Percentiles rank a stretch among this genome's conserved stretches.
phyloP scores from a whole-genome alignment of 2,797 vertebrate genomes.

The Lindbergichthys nudifrons region DNA sequence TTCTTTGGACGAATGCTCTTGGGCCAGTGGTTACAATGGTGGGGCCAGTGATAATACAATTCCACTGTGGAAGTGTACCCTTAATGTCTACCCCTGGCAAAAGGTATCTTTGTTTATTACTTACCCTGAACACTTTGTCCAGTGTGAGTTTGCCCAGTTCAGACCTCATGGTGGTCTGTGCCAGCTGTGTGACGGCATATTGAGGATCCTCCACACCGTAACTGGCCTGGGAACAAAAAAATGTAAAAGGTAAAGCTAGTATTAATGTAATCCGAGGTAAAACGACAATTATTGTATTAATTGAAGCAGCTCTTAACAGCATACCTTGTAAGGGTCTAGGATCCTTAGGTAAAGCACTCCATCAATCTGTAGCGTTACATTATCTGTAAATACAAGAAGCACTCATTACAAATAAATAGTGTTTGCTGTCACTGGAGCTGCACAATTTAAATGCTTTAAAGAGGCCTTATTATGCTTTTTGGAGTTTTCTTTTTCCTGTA shows the following conservation, averaged over 20 bases:
- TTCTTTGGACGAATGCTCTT: too few species aligned
- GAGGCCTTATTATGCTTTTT: too few species aligned
- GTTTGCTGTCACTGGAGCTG: too few species aligned
- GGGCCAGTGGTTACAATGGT: too few species aligned
- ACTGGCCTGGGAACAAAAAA: conserved; percentile 87
- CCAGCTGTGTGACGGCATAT: conserved; percentile 96
- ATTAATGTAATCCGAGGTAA: background rate
- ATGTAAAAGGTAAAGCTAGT: background rate
- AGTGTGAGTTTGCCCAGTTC: conserved; percentile 96
- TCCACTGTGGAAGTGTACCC: too few species aligned
- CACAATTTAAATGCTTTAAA: too few species aligned
- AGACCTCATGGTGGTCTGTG: conserved; percentile 98
- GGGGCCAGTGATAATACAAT: too few species aligned
- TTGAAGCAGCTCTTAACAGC: background rate
- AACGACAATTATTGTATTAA: background rate
- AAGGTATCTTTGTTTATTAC: too few species aligned
- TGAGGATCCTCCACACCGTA: conserved; percentile 98
- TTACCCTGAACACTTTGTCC: conserved; percentile 97
- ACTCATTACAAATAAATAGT: background rate
- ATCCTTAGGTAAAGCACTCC: conserved; percentile 97
- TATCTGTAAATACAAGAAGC: conserved; percentile 83
- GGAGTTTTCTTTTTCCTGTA: too few species aligned
- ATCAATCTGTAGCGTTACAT: conserved; percentile 96
- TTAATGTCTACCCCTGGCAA: too few species aligned
- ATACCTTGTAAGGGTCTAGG: conserved; percentile 95